phyloP scores from a whole-genome alignment of 2,797 vertebrate genomes.

The Parambassis ranga region DNA sequence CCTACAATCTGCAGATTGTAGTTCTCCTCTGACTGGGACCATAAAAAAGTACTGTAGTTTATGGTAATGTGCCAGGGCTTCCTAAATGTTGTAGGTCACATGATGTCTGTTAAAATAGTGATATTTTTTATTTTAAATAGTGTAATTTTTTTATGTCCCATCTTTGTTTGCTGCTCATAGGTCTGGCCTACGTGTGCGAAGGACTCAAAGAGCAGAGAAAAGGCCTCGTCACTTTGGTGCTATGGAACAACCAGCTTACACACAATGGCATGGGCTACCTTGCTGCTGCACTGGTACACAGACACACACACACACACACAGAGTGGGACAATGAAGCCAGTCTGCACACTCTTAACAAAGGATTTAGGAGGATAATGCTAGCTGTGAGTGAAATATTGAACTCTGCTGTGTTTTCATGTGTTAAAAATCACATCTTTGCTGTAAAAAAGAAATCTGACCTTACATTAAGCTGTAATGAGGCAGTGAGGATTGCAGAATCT shows the following conservation, averaged over 20 bases:
- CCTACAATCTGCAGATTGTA: no score
- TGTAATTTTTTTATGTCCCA: no score
- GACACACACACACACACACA: conserved; percentile 12
- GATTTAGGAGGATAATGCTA: background rate
- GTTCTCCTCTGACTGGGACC: no score
- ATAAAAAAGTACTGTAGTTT: no score
- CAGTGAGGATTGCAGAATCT: background rate
- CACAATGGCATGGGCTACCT: conserved; percentile 95
- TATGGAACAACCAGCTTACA: conserved; percentile 98
- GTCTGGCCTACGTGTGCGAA: conserved; percentile 92
- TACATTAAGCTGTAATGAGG: background rate
- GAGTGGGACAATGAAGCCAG: background rate
- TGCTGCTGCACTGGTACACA: conserved; percentile 89
- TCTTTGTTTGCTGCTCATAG: conserved; percentile 63
- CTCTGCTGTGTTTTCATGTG: background rate
- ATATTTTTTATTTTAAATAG: no score
- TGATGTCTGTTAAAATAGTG: background rate
- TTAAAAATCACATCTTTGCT: background rate
- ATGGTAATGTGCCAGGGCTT: background rate
- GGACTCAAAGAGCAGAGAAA: conserved; percentile 95
- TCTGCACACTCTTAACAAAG: background rate
- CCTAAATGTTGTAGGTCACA: background rate
- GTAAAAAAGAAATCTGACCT: background rate
- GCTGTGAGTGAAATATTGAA: background rate
- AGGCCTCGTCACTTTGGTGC: conserved; percentile 90